Conservation (phyloP, 2,888 invertebrate genomes). For the Mesochorus sp. region DNA sequence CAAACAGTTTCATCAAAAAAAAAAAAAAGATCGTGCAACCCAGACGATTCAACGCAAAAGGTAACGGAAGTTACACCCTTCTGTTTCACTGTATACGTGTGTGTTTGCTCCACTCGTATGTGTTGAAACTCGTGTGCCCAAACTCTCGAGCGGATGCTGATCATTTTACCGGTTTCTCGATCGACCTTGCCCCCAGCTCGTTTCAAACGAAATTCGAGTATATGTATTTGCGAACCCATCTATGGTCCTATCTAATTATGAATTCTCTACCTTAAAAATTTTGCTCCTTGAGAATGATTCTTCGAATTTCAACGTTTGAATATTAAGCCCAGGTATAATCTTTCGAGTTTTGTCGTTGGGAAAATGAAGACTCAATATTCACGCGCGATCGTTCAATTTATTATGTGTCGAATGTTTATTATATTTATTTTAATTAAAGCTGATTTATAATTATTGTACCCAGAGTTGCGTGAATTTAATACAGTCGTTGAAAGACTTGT, state of each 20-base stretch:
- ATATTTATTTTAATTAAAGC: no score
- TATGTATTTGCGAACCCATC: slow-evolving; percentile 13
- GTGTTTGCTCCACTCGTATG: background rate
- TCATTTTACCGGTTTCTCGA: slow-evolving; percentile 48
- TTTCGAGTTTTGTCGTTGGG: no score
- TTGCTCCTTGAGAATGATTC: background rate
- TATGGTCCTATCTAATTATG: slow-evolving; percentile 39
- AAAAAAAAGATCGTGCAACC: no score
- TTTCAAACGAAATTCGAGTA: slow-evolving; percentile 25
- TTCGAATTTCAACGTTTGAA: background rate
- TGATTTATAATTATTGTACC: no score
- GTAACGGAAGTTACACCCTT: background rate
- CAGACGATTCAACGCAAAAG: background rate
- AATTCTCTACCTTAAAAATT: background rate
- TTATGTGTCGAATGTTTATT: no score
- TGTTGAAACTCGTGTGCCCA: background rate
- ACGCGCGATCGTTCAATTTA: no score
- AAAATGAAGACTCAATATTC: no score
- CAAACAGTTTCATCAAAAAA: background rate
- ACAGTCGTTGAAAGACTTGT: no score
- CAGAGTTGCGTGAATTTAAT: no score
- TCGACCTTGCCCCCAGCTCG: slow-evolving; percentile 46
- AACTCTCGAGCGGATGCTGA: background rate
- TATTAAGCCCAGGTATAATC: no score
- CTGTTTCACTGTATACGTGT: background rate